A percentile compares a stretch with the other conserved stretches of the same genome.
Evolutionary conservation across 1,140 invertebrate species (phyloP).

Genomic region (Drepana arcuata): DNA sequence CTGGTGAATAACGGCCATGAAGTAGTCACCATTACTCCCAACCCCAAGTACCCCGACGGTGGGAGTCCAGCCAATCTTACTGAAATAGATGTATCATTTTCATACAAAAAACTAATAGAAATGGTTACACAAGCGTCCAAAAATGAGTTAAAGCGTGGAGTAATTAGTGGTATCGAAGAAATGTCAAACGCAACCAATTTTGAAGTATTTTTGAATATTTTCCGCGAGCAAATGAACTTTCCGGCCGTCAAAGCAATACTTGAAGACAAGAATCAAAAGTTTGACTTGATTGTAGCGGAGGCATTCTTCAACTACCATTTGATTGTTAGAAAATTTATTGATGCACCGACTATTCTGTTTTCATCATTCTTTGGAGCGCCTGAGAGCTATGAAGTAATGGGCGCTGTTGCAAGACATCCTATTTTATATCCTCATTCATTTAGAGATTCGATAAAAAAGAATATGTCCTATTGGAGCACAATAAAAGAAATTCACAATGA

Average conservation of each 20-base stretch:
- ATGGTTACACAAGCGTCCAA: background rate
- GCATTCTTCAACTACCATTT: slow-evolving; percentile 21
- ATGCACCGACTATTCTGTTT: slow-evolving; percentile 34
- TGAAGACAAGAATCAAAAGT: slow-evolving; percentile 30
- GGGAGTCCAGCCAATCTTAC: background rate
- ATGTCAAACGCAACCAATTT: background rate
- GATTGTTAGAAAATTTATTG: slow-evolving; percentile 29
- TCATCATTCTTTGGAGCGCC: slow-evolving; percentile 21
- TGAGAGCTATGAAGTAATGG: slow-evolving; percentile 23
- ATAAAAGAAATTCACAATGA: slow-evolving; percentile 16
- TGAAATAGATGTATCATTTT: slow-evolving; percentile 2
- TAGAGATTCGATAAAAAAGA: slow-evolving; percentile 15
- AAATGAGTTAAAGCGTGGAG: slow-evolving; percentile 14
- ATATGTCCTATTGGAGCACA: slow-evolving; percentile 38
- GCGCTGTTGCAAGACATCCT: slow-evolving; percentile 34
- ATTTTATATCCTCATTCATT: slow-evolving; percentile 28
- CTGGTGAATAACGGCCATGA: slow-evolving; percentile 5
- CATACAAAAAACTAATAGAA: background rate
- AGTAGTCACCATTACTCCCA: slow-evolving; percentile 2
- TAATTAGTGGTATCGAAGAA: background rate
- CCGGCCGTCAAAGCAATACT: slow-evolving; percentile 27
- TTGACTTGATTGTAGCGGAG: slow-evolving; percentile 44
- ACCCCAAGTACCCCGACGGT: background rate
- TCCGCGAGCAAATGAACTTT: slow-evolving; percentile 18
- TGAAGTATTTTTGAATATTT: slow-evolving; percentile 9